Conservation (phyloP, 2,888 invertebrate genomes). For the Gymnocheta viridis region DNA sequence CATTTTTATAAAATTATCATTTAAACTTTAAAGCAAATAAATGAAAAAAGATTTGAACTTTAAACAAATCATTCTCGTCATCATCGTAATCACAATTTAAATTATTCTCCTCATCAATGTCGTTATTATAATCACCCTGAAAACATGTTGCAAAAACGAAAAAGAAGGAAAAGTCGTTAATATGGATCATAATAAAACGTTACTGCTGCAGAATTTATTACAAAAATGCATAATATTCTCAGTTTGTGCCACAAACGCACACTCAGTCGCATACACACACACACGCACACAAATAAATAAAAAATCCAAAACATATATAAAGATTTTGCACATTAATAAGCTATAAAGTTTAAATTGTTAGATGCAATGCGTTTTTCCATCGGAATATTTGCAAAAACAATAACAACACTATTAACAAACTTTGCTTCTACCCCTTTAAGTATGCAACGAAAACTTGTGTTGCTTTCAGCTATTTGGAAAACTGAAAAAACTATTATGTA, state of each 20-base stretch:
- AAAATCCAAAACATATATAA: not conserved
- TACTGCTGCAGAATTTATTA: constrained; percentile 31
- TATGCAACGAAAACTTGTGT: constrained; percentile 4
- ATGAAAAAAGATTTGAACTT: not conserved
- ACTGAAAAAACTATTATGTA: constrained; percentile 6
- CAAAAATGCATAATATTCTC: constrained; percentile 55
- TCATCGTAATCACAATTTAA: constrained; percentile 43
- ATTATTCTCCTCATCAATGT: constrained; percentile 40
- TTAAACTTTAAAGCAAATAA: not conserved
- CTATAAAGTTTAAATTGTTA: constrained; percentile 52
- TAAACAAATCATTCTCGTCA: not conserved
- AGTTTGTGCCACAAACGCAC: not conserved
- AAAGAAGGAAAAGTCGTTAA: constrained; percentile 22
- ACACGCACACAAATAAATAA: not conserved
- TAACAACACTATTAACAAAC: constrained; percentile 3
- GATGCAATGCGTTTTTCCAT: not conserved
- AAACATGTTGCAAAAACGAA: constrained; percentile 4
- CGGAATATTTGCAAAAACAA: constrained; percentile 1
- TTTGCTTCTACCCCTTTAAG: not conserved
- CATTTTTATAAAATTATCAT: too few relatives aligned
- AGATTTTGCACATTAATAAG: constrained; percentile 12
- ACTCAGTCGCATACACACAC: not conserved
- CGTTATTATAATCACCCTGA: constrained; percentile 47
- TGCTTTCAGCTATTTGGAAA: not conserved
- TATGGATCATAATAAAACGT: constrained; percentile 42